Evolutionary conservation across 2,888 invertebrate genomes (phyloP), one percentile per base, ranked within the genome.

Genomic region (Aethes cnicana): DNA sequence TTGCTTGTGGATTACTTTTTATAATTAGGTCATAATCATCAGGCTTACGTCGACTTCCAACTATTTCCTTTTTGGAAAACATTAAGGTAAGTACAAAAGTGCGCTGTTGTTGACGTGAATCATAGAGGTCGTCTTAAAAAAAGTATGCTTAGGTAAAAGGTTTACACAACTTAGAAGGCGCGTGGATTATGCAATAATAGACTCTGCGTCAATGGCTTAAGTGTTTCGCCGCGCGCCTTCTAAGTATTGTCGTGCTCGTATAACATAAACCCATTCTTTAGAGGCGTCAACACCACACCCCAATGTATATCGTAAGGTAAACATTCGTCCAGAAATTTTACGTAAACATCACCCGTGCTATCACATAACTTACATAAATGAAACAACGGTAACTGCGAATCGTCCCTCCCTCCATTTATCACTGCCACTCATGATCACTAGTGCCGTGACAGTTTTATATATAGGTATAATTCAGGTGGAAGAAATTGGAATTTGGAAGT

Each of bases 321-420:
- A 52, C 44, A 52, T 23, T 25, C 20, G 6, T 21, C 37, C n/a
- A 18, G 16, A 35, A 44, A 33, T 18, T 23, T 18, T 11, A 30
- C 39, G 44, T 46, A 39, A 46, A 52, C 37, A 39, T 11, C 11
- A 16, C 18, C 2, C 25, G 23, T 11, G n/a, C 25, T 36, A 39
- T 33, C 36, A 25, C 41, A 12, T 9, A 17, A 18, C 33, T 47
- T 42, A 37, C 44, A 46, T 52, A 46, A 52, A 52, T 52, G 46
- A 50, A 52, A 52, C 52, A 52, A 52, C n/a, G n/a, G n/a, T n/a
- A n/a, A n/a, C 32, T 6, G 6, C 1, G 39, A 39, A 52, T 39
- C 30, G 25, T 32, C 52, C 44, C 32, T 43, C 12, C 7, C 18
- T 14, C 46, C 20, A 46, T 52, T 46, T 18, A 39, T 52, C 52